Evolutionary conservation across 2,888 invertebrate genomes (phyloP).

Genomic region (Polyommatus iphigenia): DNA sequence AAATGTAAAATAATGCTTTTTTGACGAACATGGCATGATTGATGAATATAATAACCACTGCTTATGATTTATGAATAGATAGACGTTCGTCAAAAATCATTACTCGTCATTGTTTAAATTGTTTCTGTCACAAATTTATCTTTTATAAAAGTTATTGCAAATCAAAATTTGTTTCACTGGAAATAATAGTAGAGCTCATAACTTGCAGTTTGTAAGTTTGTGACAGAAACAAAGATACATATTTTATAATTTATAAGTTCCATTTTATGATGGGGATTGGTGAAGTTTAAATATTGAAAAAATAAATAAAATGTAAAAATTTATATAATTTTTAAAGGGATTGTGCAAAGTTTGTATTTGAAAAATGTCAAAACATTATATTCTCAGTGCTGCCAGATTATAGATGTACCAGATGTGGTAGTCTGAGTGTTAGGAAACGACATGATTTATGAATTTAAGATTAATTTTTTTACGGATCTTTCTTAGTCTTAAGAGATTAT

Average conservation of each 20-base stretch:
- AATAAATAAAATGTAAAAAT: background rate
- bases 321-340: background rate
- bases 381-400: background rate
- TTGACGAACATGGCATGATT: background rate
- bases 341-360: conserved; percentile 3
- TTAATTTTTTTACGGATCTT: background rate
- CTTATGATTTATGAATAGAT: background rate
- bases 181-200: background rate
- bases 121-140: background rate
- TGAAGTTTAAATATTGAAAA: background rate
- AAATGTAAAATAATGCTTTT: background rate
- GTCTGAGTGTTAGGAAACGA: background rate
- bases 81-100: conserved; percentile 5
- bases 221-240: background rate
- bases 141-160: background rate
- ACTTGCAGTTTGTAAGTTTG: background rate
- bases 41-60: background rate
- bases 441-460: no score
- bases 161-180: background rate
- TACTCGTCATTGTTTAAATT: background rate
- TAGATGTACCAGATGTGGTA: background rate
- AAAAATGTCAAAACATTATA: background rate
- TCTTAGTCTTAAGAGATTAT: background rate
- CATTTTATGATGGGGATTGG: conserved; percentile 20
- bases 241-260: background rate